Percentiles rank a stretch among this genome's conserved stretches.
Evolutionary conservation across 2,113 vertebrate species (phyloP).

Genomic region (Naja naja): DNA sequence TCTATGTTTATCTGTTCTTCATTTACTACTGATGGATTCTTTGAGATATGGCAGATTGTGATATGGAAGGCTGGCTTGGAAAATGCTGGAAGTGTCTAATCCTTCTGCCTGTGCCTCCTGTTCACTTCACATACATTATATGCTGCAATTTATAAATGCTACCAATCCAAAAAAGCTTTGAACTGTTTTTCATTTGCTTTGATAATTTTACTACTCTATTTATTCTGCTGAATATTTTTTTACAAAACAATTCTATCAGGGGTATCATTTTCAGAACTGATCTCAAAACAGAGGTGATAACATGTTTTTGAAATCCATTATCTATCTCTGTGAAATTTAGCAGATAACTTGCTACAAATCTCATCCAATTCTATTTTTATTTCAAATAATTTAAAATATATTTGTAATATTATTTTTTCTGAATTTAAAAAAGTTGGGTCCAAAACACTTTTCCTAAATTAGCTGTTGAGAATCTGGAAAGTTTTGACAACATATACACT

Average conservation of each 20-base stretch:
- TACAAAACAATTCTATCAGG: not conserved
- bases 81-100: not conserved
- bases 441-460: not conserved
- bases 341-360: not conserved
- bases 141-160: not conserved
- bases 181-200: not conserved
- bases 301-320: not conserved
- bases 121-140: not conserved
- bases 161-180: not conserved
- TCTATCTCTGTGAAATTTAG: not conserved
- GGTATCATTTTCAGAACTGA: not conserved
- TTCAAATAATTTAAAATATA: not conserved
- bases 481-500: not conserved
- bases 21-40: not conserved
- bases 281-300: not conserved
- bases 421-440: not conserved
- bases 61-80: not conserved
- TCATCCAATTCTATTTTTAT: not conserved
- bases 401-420: not conserved
- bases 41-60: not conserved
- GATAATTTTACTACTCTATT: not conserved
- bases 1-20: not conserved
- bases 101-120: not conserved
- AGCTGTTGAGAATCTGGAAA: not conserved
- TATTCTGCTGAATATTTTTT: not conserved